These are phyloP conservation scores for Netta rufina DNA, from an alignment of 2,797 vertebrate genomes.

Conservation along the genomic window DNA sequence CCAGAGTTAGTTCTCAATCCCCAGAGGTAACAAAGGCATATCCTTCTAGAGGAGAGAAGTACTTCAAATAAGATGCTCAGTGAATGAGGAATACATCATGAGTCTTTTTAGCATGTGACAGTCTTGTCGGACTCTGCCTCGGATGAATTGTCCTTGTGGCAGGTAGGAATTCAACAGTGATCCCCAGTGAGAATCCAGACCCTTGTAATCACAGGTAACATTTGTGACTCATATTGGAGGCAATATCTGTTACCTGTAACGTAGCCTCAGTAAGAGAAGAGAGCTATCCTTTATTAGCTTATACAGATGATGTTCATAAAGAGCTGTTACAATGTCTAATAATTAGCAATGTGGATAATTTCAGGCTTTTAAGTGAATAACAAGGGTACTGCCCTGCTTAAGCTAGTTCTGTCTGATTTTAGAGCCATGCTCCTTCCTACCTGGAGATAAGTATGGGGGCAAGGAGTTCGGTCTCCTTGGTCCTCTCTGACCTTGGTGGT, in stretches of 20 bases:
- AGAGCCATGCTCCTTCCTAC: background rate
- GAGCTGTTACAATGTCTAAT: background rate
- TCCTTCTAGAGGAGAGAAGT: background rate
- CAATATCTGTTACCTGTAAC: background rate
- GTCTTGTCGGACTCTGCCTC: background rate
- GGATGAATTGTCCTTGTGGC: background rate
- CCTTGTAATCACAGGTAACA: background rate
- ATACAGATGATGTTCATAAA: background rate
- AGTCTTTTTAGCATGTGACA: background rate
- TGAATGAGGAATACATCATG: background rate
- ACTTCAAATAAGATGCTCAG: background rate
- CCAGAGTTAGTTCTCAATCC: background rate
- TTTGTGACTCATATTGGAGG: background rate
- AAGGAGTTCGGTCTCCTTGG: background rate
- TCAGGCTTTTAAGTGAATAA: background rate
- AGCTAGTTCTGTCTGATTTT: background rate
- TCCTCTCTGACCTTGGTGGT: background rate
- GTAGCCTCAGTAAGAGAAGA: background rate
- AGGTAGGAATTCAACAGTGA: background rate
- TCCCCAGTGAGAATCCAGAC: background rate
- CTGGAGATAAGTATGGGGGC: accelerated
- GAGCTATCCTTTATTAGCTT: background rate
- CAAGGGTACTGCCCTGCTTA: background rate
- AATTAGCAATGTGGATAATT: background rate
- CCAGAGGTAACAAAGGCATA: background rate